Evolutionary conservation across 2,888 invertebrate species (phyloP).

Genomic region (Microplitis deprimator): DNA sequence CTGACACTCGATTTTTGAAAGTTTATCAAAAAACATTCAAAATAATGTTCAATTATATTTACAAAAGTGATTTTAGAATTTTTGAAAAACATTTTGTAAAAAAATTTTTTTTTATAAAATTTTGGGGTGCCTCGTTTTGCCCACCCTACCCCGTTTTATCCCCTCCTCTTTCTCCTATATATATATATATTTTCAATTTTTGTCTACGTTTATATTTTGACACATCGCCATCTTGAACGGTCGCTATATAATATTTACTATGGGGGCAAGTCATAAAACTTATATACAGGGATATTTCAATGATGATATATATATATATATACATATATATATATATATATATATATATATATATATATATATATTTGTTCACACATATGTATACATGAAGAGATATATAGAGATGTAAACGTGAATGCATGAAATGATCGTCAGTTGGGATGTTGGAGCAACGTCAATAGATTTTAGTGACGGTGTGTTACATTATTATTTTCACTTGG

Average conservation of each 20-base stretch:
- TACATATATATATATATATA: too few species aligned
- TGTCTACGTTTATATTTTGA: conserved; percentile 56
- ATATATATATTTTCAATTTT: not conserved
- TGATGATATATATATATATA: not conserved
- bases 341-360: not conserved
- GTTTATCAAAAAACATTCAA: too few species aligned
- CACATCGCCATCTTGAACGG: conserved; percentile 63
- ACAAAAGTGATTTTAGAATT: too few species aligned
- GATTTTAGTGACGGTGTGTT: conserved; percentile 60
- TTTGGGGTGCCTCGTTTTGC: too few species aligned
- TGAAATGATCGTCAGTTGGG: conserved; percentile 38
- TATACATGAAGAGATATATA: conserved; percentile 3
- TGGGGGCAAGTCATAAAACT: conserved; percentile 46
- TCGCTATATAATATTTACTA: conserved; percentile 50
- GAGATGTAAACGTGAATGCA: conserved; percentile 36
- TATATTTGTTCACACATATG: conserved; percentile 15
- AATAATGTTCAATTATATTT: too few species aligned
- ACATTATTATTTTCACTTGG: conserved; percentile 58
- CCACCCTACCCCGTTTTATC: too few species aligned
- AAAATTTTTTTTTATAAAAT: too few species aligned
- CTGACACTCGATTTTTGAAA: too few species aligned
- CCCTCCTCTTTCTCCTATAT: not conserved
- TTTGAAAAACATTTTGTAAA: too few species aligned
- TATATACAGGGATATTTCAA: conserved; percentile 7
- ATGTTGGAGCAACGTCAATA: conserved; percentile 59